Percentiles rank a stretch among this genome's conserved stretches.
These are phyloP conservation scores for Rhingia campestris DNA, from an alignment of 2,888 invertebrate genomes.

Conservation along the genomic window DNA sequence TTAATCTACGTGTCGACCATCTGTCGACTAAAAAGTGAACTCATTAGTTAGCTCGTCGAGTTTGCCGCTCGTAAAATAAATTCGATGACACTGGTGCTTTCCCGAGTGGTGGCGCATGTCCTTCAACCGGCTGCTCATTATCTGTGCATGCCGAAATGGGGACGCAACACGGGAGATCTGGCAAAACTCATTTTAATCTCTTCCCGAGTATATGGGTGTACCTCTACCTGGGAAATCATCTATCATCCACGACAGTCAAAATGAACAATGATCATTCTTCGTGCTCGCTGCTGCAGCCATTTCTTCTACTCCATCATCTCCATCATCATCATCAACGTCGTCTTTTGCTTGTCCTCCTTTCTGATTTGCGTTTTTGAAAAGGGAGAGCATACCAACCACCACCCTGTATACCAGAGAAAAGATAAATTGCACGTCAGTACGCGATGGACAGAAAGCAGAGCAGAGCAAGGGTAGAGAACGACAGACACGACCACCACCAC, in stretches of 20 bases:
- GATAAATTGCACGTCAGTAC: slow-evolving; percentile 71
- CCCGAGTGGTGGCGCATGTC: slow-evolving; percentile 36
- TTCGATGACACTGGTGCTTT: slow-evolving; percentile 62
- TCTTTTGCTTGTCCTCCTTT: slow-evolving; percentile 66
- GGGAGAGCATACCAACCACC: slow-evolving; percentile 44
- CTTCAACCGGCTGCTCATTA: slow-evolving; percentile 55
- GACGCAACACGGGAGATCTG: slow-evolving; percentile 1
- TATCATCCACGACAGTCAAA: slow-evolving; percentile 68
- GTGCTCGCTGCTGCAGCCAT: slow-evolving; percentile 24
- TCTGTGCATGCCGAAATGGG: slow-evolving; percentile 6
- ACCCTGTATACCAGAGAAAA: slow-evolving; percentile 39
- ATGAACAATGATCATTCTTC: slow-evolving; percentile 73
- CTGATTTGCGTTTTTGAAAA: slow-evolving; percentile 70
- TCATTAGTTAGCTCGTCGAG: slow-evolving; percentile 68
- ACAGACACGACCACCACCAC: slow-evolving; percentile 58
- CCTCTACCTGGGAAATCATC: slow-evolving; percentile 69
- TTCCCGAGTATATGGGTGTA: slow-evolving; percentile 8
- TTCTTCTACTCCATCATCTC: slow-evolving; percentile 58
- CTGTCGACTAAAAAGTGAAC: slow-evolving; percentile 72
- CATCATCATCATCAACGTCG: slow-evolving; percentile 68
- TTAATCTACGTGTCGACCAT: slow-evolving; percentile 73
- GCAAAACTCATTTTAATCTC: slow-evolving; percentile 59
- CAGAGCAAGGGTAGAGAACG: slow-evolving; percentile 17
- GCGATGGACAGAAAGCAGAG: slow-evolving; percentile 67
- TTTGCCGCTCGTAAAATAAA: slow-evolving; percentile 56